Conservation (phyloP, 1,140 invertebrate species). For the Ridgeia piscesae region DNA sequence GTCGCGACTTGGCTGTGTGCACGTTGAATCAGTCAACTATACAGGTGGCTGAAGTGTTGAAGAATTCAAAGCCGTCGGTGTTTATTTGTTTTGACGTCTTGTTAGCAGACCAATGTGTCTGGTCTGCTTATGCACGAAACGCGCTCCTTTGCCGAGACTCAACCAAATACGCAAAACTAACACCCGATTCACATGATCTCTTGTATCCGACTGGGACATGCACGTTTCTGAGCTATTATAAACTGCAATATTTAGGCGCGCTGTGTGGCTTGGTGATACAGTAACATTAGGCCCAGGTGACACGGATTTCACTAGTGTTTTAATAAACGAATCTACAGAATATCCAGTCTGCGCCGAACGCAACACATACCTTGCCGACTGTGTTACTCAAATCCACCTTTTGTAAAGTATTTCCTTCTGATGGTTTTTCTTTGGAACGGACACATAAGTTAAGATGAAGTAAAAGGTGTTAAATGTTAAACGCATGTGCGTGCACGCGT, state of each 20-base stretch:
- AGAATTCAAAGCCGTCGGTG: not conserved
- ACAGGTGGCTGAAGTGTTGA: not conserved
- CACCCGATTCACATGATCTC: not conserved
- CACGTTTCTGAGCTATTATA: not conserved
- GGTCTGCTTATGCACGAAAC: not conserved
- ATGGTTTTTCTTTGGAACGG: not conserved
- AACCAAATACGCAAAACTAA: not conserved
- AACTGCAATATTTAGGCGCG: not conserved
- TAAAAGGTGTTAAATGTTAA: not conserved
- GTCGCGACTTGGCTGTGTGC: not conserved
- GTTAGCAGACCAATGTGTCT: not conserved
- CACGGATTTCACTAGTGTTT: not conserved
- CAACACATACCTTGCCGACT: not conserved
- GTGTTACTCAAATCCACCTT: not conserved
- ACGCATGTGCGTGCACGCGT: not conserved
- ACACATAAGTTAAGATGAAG: constrained; percentile 9
- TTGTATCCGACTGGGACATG: not conserved
- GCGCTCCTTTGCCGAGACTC: not conserved
- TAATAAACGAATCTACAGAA: not conserved
- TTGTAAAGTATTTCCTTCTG: not conserved
- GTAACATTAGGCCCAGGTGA: not conserved
- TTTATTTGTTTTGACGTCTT: not conserved
- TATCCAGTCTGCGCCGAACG: not conserved
- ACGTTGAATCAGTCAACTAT: not conserved
- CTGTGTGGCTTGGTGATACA: not conserved